Evolutionary conservation across 2,888 invertebrate species (phyloP), one percentile per base, ranked within the genome.

Genomic region (Mycalesis mineus): DNA sequence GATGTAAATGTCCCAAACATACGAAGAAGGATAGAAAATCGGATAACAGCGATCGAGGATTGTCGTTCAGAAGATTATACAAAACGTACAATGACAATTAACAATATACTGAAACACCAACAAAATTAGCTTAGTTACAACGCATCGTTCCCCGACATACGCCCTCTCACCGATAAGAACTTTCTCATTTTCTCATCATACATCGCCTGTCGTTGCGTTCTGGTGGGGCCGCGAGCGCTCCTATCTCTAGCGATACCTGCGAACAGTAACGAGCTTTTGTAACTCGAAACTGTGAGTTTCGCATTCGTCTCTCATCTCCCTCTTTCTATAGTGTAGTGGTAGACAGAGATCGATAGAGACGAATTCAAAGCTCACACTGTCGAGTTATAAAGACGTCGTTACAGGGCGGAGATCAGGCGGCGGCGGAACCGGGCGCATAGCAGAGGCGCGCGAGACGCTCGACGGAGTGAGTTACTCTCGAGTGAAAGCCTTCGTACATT

Each of bases 111-210:
- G 77, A 81, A 77, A 85, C 85, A 86, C 82, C 84, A 84, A 87
- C 73, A 73, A 74, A 73, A 77, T 73, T 73, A 84, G 83, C 84
- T 80, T 78, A 77, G 78, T 76, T 81, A 86, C 83, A 84, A 82
- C 82, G 82, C 80, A 77, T 69, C 70, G 69, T 66, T 72, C 73
- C 77, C 81, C 80, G 63, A 61, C 61, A 55, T 57, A 75, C 80
- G 79, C 76, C 81, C 79, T 85, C 92, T 92, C 95, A 97, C 97
- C 95, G 96, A 96, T 91, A 96, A 91, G 91, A 96, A 97, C 88
- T 95, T 96, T 94, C 96, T 95, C 91, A 96, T 96, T 93, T 96
- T 96, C 91, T 96, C 95, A 88, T 96, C 95, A 91, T 96, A 93
- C 88, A 96, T 94, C 88, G 95, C 95, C 85, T 95, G 95, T 77